Conservation (phyloP, 2,113 vertebrate genomes). For the Trichechus manatus region DNA sequence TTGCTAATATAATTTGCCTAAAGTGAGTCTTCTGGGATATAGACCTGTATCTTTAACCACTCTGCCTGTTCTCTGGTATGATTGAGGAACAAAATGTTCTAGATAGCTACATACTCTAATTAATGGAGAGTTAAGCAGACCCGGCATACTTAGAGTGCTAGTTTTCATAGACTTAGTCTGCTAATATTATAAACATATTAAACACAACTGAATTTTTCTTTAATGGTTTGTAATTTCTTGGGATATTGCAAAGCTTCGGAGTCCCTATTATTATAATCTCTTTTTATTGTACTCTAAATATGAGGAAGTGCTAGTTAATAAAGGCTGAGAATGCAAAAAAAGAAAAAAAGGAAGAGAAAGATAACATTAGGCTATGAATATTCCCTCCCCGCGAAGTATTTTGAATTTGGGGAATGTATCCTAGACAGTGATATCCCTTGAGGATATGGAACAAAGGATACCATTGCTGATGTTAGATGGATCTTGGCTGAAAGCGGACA, state of each 20-base stretch:
- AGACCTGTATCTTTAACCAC: not conserved
- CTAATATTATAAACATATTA: not conserved
- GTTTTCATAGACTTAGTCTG: not conserved
- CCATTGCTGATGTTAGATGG: too few relatives aligned
- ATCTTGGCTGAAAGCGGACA: too few relatives aligned
- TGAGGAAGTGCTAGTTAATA: slow-evolving; percentile 2
- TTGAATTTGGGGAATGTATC: slow-evolving; percentile 5
- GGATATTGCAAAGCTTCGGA: not conserved
- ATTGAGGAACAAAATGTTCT: not conserved
- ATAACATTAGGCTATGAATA: not conserved
- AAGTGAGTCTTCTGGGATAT: not conserved
- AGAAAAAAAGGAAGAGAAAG: not conserved
- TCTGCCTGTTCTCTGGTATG: not conserved
- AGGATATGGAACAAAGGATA: too few relatives aligned
- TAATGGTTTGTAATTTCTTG: not conserved
- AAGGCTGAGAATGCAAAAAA: not conserved
- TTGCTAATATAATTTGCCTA: not conserved
- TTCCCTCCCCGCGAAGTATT: not conserved
- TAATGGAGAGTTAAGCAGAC: not conserved
- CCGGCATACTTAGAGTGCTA: not conserved
- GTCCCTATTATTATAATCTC: not conserved
- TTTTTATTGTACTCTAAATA: not conserved
- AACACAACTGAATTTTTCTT: slow-evolving; percentile 11
- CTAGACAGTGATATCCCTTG: not conserved
- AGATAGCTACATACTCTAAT: not conserved